These are phyloP conservation scores for Emesis furor DNA, from an alignment of 2,888 invertebrate genomes.

Conservation along the genomic window DNA sequence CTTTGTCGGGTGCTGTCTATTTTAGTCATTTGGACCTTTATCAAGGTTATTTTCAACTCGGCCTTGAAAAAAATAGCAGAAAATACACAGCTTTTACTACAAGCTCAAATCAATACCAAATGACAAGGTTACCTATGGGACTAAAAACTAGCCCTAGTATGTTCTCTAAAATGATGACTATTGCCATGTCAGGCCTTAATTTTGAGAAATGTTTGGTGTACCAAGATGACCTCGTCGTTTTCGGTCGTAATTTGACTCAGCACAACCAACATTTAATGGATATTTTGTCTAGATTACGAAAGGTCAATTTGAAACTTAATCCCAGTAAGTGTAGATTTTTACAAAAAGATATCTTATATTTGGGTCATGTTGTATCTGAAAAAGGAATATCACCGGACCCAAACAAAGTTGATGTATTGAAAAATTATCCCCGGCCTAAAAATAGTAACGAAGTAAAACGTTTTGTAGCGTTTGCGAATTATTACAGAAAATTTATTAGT, in stretches of 20 bases:
- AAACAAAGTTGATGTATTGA: slow-evolving; percentile 38
- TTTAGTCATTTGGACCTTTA: not conserved
- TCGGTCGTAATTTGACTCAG: not conserved
- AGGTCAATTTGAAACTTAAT: slow-evolving; percentile 27
- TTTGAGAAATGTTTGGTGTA: slow-evolving; percentile 46
- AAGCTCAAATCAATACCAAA: slow-evolving; percentile 56
- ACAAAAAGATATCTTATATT: slow-evolving; percentile 11
- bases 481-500: too few species aligned
- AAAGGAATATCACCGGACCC: slow-evolving; percentile 43
- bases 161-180: slow-evolving; percentile 39
- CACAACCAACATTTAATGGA: not conserved
- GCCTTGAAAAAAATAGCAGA: slow-evolving; percentile 28
- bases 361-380: slow-evolving; percentile 41
- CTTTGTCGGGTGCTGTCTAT: not conserved
- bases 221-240: not conserved
- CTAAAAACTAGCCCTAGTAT: slow-evolving; percentile 36
- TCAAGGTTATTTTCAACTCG: not conserved
- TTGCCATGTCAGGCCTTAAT: slow-evolving; percentile 43
- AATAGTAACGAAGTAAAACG: too few species aligned
- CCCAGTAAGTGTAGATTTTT: slow-evolving; percentile 44
- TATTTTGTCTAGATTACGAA: not conserved
- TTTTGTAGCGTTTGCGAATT: too few species aligned
- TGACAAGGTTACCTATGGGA: slow-evolving; percentile 46
- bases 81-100: slow-evolving; percentile 55
- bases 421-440: slow-evolving; percentile 41